These are phyloP conservation scores for Phoebastria nigripes DNA, from an alignment of 2,797 vertebrate species.

Conservation along the genomic window DNA sequence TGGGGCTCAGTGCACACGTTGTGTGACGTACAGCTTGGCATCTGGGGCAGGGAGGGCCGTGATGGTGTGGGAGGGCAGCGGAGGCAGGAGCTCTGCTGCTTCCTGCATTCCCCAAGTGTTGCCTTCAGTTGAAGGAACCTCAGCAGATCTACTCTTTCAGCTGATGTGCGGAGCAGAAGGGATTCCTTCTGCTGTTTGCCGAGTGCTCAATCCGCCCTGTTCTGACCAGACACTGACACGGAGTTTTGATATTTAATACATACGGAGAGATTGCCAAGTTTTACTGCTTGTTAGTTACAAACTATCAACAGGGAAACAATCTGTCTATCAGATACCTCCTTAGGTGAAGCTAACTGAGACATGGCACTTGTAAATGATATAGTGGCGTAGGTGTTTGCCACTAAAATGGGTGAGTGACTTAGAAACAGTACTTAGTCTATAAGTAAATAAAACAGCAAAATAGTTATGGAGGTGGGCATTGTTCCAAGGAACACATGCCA, in stretches of 20 bases:
- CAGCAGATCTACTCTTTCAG: not conserved
- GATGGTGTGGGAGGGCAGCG: accelerated
- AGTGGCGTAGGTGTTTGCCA: not conserved
- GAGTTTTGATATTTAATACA: not conserved
- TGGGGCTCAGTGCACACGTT: accelerated
- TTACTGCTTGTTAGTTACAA: not conserved
- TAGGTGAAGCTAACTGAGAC: not conserved
- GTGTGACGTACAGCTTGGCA: not conserved
- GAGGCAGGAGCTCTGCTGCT: not conserved
- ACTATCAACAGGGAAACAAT: not conserved
- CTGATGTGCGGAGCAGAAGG: not conserved
- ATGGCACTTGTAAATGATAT: not conserved
- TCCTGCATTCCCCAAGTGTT: accelerated
- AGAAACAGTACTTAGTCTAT: not conserved
- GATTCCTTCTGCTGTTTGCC: not conserved
- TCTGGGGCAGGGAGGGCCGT: not conserved
- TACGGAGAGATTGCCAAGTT: not conserved
- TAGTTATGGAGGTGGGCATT: not conserved
- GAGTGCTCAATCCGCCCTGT: not conserved
- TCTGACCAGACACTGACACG: not conserved
- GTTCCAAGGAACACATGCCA: not conserved
- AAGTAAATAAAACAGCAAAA: not conserved
- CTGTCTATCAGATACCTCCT: not conserved
- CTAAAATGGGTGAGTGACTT: not conserved
- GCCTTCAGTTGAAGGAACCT: not conserved